Base-by-base conservation (phyloP, 1,140 invertebrate genomes). In the Drosophila littoralis region DNA sequence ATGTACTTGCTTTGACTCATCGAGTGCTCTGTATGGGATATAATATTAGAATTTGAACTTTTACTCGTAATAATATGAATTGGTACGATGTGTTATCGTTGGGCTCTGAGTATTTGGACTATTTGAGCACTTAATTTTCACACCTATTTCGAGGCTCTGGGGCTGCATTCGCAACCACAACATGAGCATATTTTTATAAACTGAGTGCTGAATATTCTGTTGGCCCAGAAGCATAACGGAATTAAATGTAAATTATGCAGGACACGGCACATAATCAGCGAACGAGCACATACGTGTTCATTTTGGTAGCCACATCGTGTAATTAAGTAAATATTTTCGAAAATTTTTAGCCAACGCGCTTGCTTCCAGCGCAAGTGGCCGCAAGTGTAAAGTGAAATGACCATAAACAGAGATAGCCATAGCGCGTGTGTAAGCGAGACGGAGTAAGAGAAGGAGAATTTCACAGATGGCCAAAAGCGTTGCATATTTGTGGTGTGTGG, bases 261-360 rank as follows among this genome's bases (percentile, higher is more conserved):
- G 12, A 52, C 50, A 58, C 52, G 66, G 22, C 43, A 59, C 72
- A 70, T 71, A 70, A 64, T 75, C 51, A 75, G 66, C 46, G 59
- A 64, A 45, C 52, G 46, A 58, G 22, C 59, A 57, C 12, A 58
- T 43, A 52, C 63, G 42, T 66, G 35, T 48, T 35, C 64, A 68
- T 40, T 68, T 74, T 68, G 51, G 64, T 58, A 75, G 40, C 45
- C 72, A 59, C 59, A 70, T 33, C 59, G 52, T 70, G 72, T 71
- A 75, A 75, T 71, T 70, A 75, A 70, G 72, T 70, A 58, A 75
- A 75, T 70, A 75, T 75, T 70, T 75, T 63, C 43, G 59, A 38
- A 64, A 51, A 70, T 66, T 50, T 66, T 66, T 66, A n/a, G 52
- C 35, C 43, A 58, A 51, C 43, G 33, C n/a, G 69, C 61, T 28